A percentile compares a stretch with the other conserved stretches of the same genome.
These are phyloP conservation scores for Pocillopora damicornis DNA, from an alignment of 64 coral and sea anemone species.

Conservation along the genomic window DNA sequence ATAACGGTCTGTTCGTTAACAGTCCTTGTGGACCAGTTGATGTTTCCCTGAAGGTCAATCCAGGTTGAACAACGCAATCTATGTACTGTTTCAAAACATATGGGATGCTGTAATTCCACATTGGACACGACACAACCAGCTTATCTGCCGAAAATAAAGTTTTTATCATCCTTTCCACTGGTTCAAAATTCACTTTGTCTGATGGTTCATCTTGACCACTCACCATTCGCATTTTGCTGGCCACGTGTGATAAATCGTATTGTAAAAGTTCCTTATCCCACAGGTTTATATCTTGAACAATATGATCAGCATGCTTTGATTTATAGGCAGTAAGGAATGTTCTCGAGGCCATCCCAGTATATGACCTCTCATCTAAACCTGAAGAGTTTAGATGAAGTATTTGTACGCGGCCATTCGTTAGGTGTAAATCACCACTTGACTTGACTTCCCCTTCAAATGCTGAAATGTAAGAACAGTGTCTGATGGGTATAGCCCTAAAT, in stretches of 20 bases:
- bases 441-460: constrained; percentile 87
- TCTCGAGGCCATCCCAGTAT: constrained; percentile 76
- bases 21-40: constrained; percentile 73
- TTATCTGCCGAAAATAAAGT: constrained; percentile 88
- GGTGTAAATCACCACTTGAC: constrained; percentile 63
- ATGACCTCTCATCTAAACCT: constrained; percentile 85
- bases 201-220: constrained; percentile 37
- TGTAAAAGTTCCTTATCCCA: constrained; percentile 92
- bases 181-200: constrained; percentile 68
- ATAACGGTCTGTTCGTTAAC: constrained; percentile 55
- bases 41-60: constrained; percentile 85
- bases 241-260: constrained; percentile 93
- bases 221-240: constrained; percentile 97
- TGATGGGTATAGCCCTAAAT: neutral
- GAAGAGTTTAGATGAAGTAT: constrained; percentile 93
- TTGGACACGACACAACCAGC: constrained; percentile 85
- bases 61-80: constrained; percentile 97
- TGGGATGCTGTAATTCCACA: constrained; percentile 99
- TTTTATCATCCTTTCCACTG: constrained; percentile 89
- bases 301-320: constrained; percentile 43
- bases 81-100: constrained; percentile 99
- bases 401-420: constrained; percentile 45
- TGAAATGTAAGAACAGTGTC: constrained; percentile 63
- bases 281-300: constrained; percentile 84
- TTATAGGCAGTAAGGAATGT: constrained; percentile 76